Evolutionary conservation across 2,797 vertebrate species (phyloP).

Genomic region (Amblyopsis hoosieri): DNA sequence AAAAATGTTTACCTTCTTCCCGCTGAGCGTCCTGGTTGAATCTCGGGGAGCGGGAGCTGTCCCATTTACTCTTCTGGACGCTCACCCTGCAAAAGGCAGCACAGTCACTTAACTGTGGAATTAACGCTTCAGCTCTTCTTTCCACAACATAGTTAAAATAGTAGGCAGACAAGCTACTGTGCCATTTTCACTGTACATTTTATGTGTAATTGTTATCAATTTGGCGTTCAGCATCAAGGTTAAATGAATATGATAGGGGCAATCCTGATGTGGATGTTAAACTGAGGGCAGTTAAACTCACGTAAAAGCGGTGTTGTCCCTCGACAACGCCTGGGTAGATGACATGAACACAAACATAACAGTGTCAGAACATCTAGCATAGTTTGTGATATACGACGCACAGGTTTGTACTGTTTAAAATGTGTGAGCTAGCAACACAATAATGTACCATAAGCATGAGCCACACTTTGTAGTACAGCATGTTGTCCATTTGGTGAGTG

Average conservation of each 20-base stretch:
- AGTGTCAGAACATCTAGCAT: not conserved
- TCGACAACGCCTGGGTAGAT: constrained; percentile 75
- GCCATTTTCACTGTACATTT: too few relatives aligned
- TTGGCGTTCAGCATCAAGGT: too few relatives aligned
- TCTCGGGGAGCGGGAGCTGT: constrained; percentile 89
- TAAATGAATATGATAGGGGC: too few relatives aligned
- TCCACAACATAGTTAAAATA: not conserved
- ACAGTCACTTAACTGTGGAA: not conserved
- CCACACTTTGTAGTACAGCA: not conserved
- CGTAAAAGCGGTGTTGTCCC: constrained; percentile 91
- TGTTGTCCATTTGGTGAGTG: too few relatives aligned
- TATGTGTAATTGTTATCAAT: too few relatives aligned
- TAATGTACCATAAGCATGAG: not conserved
- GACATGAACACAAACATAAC: constrained; percentile 22
- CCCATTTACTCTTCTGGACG: constrained; percentile 94
- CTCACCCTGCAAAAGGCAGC: constrained; percentile 82
- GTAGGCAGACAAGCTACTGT: too few relatives aligned
- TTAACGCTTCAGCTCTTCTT: not conserved
- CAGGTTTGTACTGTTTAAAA: not conserved
- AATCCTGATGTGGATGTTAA: too few relatives aligned
- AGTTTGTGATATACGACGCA: not conserved
- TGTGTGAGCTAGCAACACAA: not conserved
- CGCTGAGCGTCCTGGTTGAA: constrained; percentile 97
- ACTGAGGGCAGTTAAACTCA: constrained; percentile 71
- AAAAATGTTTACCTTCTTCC: constrained; percentile 85